Conservation (phyloP, 2,888 invertebrate species). For the Scaeva pyrastri region DNA sequence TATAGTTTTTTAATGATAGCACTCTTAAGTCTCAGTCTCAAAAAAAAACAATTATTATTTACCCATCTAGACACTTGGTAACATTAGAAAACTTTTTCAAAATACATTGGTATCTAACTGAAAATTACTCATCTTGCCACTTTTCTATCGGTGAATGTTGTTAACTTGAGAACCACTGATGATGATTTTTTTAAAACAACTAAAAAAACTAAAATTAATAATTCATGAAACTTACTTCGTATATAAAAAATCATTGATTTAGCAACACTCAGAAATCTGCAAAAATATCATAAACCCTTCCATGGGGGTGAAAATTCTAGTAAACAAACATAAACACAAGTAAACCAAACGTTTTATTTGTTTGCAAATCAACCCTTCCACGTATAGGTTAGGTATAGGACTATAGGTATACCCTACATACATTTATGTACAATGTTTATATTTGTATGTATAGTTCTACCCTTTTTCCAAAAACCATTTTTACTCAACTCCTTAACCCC, state of each 20-base stretch:
- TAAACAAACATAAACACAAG: slow-evolving; percentile 69
- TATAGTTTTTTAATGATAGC: too few relatives aligned
- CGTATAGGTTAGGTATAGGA: too few relatives aligned
- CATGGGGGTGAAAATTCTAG: slow-evolving; percentile 37
- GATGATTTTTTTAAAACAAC: not conserved
- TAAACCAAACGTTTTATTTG: slow-evolving; percentile 14
- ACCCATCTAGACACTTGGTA: too few relatives aligned
- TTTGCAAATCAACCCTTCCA: slow-evolving; percentile 44
- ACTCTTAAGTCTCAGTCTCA: too few relatives aligned
- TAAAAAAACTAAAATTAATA: not conserved
- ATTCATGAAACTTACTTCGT: not conserved
- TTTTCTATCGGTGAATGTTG: too few relatives aligned
- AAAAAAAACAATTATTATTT: too few relatives aligned
- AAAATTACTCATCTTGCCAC: too few relatives aligned
- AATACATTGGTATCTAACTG: too few relatives aligned
- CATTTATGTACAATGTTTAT: not conserved
- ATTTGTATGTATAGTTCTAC: too few relatives aligned
- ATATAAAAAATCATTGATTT: not conserved
- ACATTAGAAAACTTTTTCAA: too few relatives aligned
- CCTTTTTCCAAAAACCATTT: slow-evolving; percentile 44
- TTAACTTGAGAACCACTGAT: too few relatives aligned
- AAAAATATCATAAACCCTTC: slow-evolving; percentile 31
- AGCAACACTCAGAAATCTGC: not conserved
- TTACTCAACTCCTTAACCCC: slow-evolving; percentile 15
- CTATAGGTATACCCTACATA: not conserved